These are phyloP conservation scores for Hippocampus zosterae DNA, from an alignment of 2,113 vertebrate genomes.

Conservation along the genomic window DNA sequence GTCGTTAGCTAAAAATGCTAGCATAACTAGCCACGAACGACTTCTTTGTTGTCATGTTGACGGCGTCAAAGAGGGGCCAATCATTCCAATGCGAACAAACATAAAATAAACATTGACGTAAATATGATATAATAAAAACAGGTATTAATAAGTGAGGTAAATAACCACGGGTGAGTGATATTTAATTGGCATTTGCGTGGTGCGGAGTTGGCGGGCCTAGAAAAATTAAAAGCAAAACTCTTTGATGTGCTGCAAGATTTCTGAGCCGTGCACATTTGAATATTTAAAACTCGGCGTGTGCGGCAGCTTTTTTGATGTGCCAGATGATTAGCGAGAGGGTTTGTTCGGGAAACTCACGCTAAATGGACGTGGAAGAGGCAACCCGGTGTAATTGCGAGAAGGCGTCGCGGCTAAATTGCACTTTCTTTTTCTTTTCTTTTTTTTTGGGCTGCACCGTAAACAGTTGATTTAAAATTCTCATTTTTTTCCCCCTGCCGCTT, in stretches of 20 bases:
- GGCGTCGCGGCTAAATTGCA: conserved; percentile 71
- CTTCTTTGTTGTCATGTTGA: neutral
- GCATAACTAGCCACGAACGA: neutral
- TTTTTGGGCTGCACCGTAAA: conserved; percentile 71
- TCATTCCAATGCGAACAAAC: neutral
- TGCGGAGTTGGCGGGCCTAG: conserved; percentile 58
- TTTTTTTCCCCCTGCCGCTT: conserved; percentile 47
- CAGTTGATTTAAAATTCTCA: conserved; percentile 69
- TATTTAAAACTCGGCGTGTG: conserved; percentile 73
- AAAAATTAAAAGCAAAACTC: conserved; percentile 72
- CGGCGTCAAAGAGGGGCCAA: neutral
- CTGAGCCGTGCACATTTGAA: conserved; percentile 75
- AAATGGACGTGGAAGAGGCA: conserved; percentile 66
- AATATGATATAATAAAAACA: neutral
- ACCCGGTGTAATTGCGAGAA: conserved; percentile 70
- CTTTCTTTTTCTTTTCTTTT: conserved; percentile 44
- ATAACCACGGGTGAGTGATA: conserved; percentile 46
- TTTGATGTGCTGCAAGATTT: conserved; percentile 78
- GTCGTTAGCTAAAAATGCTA: neutral
- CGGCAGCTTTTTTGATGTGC: conserved; percentile 72
- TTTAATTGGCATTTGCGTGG: conserved; percentile 72
- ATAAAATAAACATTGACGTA: neutral
- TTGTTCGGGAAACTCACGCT: conserved; percentile 77
- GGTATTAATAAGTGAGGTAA: conserved; percentile 9
- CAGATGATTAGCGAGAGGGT: conserved; percentile 72